These are phyloP conservation scores for Sinocyclocheilus grahami DNA, from an alignment of 2,113 vertebrate genomes.

Conservation along the genomic window DNA sequence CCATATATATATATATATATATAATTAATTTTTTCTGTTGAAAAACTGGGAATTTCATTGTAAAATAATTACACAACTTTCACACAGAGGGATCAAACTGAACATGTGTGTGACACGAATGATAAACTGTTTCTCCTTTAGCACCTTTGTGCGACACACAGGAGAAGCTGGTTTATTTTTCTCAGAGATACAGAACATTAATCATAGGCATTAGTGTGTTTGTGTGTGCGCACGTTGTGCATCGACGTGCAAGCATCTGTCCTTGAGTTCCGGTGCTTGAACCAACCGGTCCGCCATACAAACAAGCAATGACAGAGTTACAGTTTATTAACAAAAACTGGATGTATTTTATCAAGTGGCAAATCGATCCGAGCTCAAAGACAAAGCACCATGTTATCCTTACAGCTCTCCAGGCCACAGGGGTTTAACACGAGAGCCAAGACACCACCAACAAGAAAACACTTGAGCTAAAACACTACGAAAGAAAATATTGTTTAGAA, in stretches of 20 bases:
- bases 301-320: constrained; percentile 53
- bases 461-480: constrained; percentile 49
- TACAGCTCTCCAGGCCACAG: constrained; percentile 49
- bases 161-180: constrained; percentile 56
- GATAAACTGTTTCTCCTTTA: constrained; percentile 58
- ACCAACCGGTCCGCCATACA: constrained; percentile 39
- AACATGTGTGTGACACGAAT: constrained; percentile 47
- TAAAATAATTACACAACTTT: constrained; percentile 51
- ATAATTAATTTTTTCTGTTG: not conserved
- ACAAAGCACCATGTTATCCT: constrained; percentile 51
- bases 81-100: constrained; percentile 34
- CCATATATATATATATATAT: not conserved
- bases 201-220: constrained; percentile 56
- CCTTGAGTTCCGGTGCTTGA: constrained; percentile 45
- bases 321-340: constrained; percentile 56
- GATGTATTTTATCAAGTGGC: constrained; percentile 52
- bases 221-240: constrained; percentile 27
- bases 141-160: constrained; percentile 48
- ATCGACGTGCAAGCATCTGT: constrained; percentile 31
- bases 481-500: not conserved
- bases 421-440: constrained; percentile 56
- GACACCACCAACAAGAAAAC: constrained; percentile 52
- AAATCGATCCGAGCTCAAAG: constrained; percentile 45
- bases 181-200: constrained; percentile 52
- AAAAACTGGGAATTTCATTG: not conserved